Conservation (phyloP, 2,888 invertebrate genomes). For the Hoplodrina blanda region DNA sequence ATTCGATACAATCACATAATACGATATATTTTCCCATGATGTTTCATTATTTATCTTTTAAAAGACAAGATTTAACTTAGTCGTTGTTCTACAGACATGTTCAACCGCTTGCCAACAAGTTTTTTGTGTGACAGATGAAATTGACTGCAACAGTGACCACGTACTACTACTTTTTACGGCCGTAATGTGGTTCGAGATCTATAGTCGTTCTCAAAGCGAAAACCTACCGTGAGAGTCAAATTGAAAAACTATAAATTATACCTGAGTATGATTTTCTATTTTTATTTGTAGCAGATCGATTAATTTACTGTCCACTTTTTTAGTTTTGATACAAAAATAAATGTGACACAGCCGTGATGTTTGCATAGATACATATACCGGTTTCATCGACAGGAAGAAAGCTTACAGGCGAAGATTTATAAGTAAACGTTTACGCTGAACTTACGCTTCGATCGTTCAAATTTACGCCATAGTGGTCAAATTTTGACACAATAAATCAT, state of each 20-base stretch:
- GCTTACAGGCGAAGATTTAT: too few relatives aligned
- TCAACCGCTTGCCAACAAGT: constrained; percentile 53
- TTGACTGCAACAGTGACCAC: constrained; percentile 43
- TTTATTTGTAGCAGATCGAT: constrained; percentile 39
- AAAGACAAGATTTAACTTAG: constrained; percentile 55
- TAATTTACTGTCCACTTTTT: constrained; percentile 8
- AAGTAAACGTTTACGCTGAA: background rate
- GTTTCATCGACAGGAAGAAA: too few relatives aligned
- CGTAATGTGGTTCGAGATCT: constrained; percentile 38
- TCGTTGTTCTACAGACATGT: constrained; percentile 46
- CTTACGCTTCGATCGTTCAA: too few relatives aligned
- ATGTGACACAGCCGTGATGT: too few relatives aligned
- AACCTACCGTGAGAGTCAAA: constrained; percentile 56
- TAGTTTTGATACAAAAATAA: background rate
- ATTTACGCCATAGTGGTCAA: background rate
- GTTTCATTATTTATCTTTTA: constrained; percentile 53
- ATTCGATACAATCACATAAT: constrained; percentile 26
- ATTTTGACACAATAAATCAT: background rate
- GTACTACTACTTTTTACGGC: constrained; percentile 53
- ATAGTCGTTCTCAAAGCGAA: constrained; percentile 49
- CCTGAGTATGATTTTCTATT: constrained; percentile 47
- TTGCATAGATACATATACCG: too few relatives aligned
- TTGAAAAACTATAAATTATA: constrained; percentile 43
- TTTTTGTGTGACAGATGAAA: constrained; percentile 59
- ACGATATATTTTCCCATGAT: constrained; percentile 50